Evolutionary conservation across 2,888 invertebrate species (phyloP), one percentile per base, ranked within the genome.

Genomic region (Athalia cordata): DNA sequence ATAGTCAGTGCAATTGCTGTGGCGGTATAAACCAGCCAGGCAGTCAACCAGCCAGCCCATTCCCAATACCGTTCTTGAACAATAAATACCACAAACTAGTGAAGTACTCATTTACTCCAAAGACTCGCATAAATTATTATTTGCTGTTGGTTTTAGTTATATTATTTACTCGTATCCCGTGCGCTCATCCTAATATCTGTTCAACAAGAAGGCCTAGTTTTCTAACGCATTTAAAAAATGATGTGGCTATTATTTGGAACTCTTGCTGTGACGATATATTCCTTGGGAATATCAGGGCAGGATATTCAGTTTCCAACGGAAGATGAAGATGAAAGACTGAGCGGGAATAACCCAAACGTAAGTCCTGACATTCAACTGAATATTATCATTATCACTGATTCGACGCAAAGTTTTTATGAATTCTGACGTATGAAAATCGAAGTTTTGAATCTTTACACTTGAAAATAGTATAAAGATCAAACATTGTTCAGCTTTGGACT

Each of bases 261-360:
- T 50, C 47, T 75, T 9, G 45, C 65, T 29, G 55, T 79, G 50
- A 29, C 29, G 29, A 75, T 67, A 52, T 59, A 79, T 15, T 50
- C 52, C 1, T 77, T 29, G 52, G 67, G 77, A 49, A 81, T 74
- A 76, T 75, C 55, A 49, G 65, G 83, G 76, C 87, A 87, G 70
- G 87, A 88, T 66, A 81, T 88, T 64, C 61, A 81, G n/a, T 89
- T 85, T 80, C 88, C 89, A 55, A 29, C 29, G 29, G 77, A 70
- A 4, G 83, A 86, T 9, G 85, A 85, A 70, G 43, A 81, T 8
- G 82, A 84, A 55, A 11, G 9, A 50, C 64, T 86, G 29, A 86
- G 85, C 77, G 85, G 82, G 8, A 82, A 81, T 5, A 76, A 70
- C 77, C 78, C 81, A 66, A 77, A 55, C 65, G 83, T 83, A 79